Percentiles rank a stretch among this genome's conserved stretches.
These are phyloP conservation scores for Andrena hattorfiana DNA, from an alignment of 2,888 invertebrate species.

Conservation along the genomic window DNA sequence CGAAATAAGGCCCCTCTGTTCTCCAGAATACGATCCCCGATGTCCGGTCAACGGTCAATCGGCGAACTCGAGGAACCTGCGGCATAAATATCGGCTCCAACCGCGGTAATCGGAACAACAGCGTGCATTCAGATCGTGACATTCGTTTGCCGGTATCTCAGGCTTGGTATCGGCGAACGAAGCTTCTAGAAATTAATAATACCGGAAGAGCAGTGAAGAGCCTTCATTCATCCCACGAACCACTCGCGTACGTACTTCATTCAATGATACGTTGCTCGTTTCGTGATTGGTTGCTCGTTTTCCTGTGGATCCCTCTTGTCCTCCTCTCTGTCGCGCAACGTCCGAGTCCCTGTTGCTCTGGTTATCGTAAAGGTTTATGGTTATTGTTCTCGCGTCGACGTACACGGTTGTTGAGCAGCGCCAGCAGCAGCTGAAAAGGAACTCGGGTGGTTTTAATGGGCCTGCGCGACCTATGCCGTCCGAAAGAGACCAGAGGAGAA, in stretches of 20 bases:
- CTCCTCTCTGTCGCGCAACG: constrained; percentile 18
- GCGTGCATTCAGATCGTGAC: constrained; percentile 59
- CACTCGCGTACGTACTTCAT: constrained; percentile 41
- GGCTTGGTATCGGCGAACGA: constrained; percentile 31
- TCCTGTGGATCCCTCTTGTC: background rate
- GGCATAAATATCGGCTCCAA: constrained; percentile 66
- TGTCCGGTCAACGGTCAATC: constrained; percentile 44
- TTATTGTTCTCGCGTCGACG: constrained; percentile 68
- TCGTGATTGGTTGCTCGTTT: constrained; percentile 9
- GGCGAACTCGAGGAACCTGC: constrained; percentile 55
- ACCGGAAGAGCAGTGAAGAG: constrained; percentile 69
- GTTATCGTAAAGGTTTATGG: constrained; percentile 71
- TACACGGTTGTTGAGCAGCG: constrained; percentile 68
- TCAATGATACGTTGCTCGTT: constrained; percentile 20
- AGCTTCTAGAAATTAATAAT: constrained; percentile 73
- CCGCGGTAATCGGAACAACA: constrained; percentile 60
- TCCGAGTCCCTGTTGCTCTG: constrained; percentile 22
- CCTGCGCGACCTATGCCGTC: constrained; percentile 19
- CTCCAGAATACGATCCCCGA: constrained; percentile 16
- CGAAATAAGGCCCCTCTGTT: constrained; percentile 61
- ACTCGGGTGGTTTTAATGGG: constrained; percentile 55
- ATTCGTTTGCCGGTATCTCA: constrained; percentile 18
- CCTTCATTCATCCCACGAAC: constrained; percentile 51
- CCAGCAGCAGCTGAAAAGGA: constrained; percentile 61
- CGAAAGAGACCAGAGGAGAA: constrained; percentile 29